Base-by-base conservation (phyloP, 2,113 vertebrate species). In the Atrichornis clamosus region DNA sequence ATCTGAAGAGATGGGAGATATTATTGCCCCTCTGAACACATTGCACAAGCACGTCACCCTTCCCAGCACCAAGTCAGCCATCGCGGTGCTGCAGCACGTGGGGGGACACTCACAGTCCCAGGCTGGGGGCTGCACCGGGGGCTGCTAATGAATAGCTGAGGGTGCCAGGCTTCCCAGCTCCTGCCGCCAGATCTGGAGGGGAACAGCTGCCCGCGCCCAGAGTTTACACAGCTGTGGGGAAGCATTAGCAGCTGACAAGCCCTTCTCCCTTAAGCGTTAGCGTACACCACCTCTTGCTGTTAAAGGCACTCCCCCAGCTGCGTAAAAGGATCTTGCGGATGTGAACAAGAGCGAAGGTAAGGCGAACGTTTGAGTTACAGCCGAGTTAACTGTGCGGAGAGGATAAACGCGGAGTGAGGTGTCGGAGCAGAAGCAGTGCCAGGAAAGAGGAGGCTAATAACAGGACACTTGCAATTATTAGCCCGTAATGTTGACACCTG, bases 221-320 rank as follows among this genome's bases (percentile, higher is more conserved):
- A 93, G 94, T 96, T 96, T 94, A 95, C 96, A 93, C 95, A 96
- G 92, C 96, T 96, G 93, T 64, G 92, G 77, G 69, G 88, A 94
- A 94, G 93, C 15, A 2, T 95, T 95, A 89, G 77, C 95, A 96
- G 96, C 96, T 97, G 96, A 96, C 88, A 92, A 90, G 92, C 44
- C 41, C 3, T 30, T 87, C 73, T 89, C 52, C 73, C 83, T 39
- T 4, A 8, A 76, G 73, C 3, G 0, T 50, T 59, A 65, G 68
- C 7, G 0, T 49, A 9, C 55, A 58, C 55, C 76, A 84, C 56
- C 41, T 78, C 87, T 58, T 26, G 17, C 77, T 84, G 77, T 37
- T 68, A 39, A 73, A 68, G 77, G 49, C 69, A 65, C 78, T 92
- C 84, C 77, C 69, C 64, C 64, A 46, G 69, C 77, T 21, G 15